Percentiles rank a stretch among this genome's conserved stretches.
These are phyloP conservation scores for Perca fluviatilis DNA, from an alignment of 2,113 vertebrate species.

Conservation along the genomic window DNA sequence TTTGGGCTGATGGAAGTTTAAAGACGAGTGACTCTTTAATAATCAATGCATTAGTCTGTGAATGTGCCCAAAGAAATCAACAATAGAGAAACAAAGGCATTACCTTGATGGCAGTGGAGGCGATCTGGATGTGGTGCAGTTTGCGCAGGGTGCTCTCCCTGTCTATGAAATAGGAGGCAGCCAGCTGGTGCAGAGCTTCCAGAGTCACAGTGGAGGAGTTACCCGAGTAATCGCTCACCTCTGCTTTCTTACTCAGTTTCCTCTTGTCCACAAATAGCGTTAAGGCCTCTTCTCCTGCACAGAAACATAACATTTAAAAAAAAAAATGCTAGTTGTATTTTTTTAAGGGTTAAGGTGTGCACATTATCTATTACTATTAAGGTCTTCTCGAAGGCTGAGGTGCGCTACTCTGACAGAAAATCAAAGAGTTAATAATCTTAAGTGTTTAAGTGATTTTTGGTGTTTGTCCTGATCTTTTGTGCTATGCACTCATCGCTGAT, in stretches of 20 bases:
- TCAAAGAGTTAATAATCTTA: constrained; percentile 24
- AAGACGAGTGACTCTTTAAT: not conserved
- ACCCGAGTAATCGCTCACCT: constrained; percentile 86
- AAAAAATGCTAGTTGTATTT: not conserved
- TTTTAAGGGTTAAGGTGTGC: no score
- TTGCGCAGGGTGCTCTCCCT: constrained; percentile 87
- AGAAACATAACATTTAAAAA: not conserved
- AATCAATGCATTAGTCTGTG: constrained; percentile 3
- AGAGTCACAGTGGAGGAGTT: constrained; percentile 89
- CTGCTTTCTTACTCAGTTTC: constrained; percentile 92
- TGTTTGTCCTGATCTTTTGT: not conserved
- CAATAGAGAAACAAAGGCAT: constrained; percentile 79
- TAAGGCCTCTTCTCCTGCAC: constrained; percentile 94
- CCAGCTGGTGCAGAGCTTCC: constrained; percentile 89
- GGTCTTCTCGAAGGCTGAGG: not conserved
- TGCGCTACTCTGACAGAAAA: constrained; percentile 1
- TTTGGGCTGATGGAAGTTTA: not conserved
- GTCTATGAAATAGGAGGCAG: constrained; percentile 89
- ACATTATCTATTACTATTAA: not conserved
- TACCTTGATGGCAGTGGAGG: constrained; percentile 89
- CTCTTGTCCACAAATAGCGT: constrained; percentile 98
- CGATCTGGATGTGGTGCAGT: constrained; percentile 89
- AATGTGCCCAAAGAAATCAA: constrained; percentile 29
- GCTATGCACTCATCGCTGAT: not conserved
- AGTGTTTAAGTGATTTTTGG: constrained; percentile 18